Base-by-base conservation (phyloP, 2,113 vertebrate genomes). In the Choloepus hoffmanni region DNA sequence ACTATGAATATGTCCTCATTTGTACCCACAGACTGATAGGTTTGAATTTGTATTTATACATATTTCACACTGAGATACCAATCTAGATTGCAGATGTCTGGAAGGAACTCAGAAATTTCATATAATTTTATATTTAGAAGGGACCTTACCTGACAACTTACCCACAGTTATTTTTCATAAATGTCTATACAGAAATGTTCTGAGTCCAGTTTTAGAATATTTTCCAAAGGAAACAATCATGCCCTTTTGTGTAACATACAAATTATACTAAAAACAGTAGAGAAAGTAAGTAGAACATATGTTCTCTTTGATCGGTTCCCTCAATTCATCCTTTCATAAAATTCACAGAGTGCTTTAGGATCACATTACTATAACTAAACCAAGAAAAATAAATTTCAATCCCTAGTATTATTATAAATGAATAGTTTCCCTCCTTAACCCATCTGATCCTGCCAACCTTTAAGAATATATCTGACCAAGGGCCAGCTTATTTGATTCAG, bases 11-110 rank as follows among this genome's bases (percentile, higher is more conserved):
- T 6, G 7, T 12, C 63, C 30, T 85, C 33, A 40, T 78, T 6
- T 10, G 12, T 62, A 50, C 23, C 24, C 0, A 0, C n/a, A 4
- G 70, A 53, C 76, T 67, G 45, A 26, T 0, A 9, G 10, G 23
- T 11, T n/a, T 5, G 26, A 7, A 16, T 72, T 30, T n/a, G 33
- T 58, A 95, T 76, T 90, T 67, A 30, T 23, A 33, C 30, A 60
- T n/a, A 36, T 94, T 85, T n/a, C 50, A 15, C 33, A 43, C 21
- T n/a, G 15, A 79, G 23, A 92, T 58, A 50, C 24, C 81, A 60
- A 28, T 14, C 30, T 36, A 13, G n/a, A 33, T 72, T 84, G 36
- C 76, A 92, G 67, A 40, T n/a, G 14, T 90, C 72, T 76, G 40
- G 33, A 70, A 0, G 11, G 15, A 76, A 40, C 33, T 65, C 67